Evolutionary conservation across 2,113 vertebrate species (phyloP), one percentile per base, ranked within the genome.

Genomic region (Plotosus lineatus): DNA sequence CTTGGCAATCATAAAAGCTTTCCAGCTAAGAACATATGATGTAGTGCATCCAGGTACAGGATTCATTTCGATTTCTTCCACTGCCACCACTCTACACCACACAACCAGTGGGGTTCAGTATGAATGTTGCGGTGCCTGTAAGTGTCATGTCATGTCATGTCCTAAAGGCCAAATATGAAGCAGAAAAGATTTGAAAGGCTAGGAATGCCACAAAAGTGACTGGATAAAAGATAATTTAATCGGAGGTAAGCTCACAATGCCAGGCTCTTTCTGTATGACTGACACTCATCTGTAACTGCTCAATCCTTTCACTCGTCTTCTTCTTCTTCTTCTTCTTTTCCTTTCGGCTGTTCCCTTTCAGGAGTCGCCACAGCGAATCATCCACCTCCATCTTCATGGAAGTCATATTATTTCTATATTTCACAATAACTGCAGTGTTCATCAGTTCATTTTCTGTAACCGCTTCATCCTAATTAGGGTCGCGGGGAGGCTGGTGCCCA

Each of bases 271-370:
- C 71, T 85, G 42, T 14, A 69, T 68, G 63, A 78, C 61, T 36
- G 26, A 66, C 80, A 72, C 42, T 84, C 19, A 36, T 75, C 36
- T 53, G 40, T 58, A 83, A 69, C 61, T 9, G 23, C 55, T 60
- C 79, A 85, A 83, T 85, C 78, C 55, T n/a, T 44, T 58, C 65
- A 42, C n/a, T 79, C 12, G n/a, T n/a, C n/a, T n/a, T n/a, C n/a
- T n/a, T n/a, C n/a, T n/a, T n/a, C n/a, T n/a, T n/a, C n/a, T n/a
- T n/a, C n/a, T n/a, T n/a, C n/a, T n/a, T n/a, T n/a, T n/a, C n/a
- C n/a, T n/a, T n/a, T n/a, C n/a, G n/a, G n/a, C n/a, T n/a, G n/a
- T n/a, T n/a, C n/a, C n/a, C n/a, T n/a, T n/a, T n/a, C n/a, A n/a
- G n/a, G n/a, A n/a, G n/a, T n/a, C n/a, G n/a, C n/a, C n/a, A n/a